Percentiles rank a stretch among this genome's conserved stretches.
phyloP scores from a whole-genome alignment of 2,888 invertebrate species.

The Hemistola chrysoprasaria region DNA sequence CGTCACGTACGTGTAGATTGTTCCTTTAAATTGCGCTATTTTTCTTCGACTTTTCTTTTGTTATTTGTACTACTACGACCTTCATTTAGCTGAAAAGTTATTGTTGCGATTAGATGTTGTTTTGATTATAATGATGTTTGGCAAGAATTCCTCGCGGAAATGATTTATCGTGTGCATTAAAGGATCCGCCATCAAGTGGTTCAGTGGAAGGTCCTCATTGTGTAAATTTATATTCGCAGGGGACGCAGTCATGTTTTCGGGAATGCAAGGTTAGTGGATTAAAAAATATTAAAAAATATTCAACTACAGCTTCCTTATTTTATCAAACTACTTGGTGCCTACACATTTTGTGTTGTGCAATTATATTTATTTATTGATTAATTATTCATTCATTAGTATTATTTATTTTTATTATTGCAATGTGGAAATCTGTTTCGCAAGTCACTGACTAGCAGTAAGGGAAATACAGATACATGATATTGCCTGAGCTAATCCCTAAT shows the following conservation, averaged over 20 bases:
- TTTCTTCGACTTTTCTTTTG: slow-evolving; percentile 9
- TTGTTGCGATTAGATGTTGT: not conserved
- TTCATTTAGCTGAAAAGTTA: not conserved
- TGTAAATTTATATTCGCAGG: slow-evolving; percentile 67
- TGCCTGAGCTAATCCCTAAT: no score
- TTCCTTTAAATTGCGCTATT: no score
- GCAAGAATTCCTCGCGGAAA: not conserved
- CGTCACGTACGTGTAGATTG: not conserved
- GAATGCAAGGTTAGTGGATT: slow-evolving; percentile 80
- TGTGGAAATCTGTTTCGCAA: no score
- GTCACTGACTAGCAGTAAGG: no score
- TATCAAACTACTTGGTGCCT: no score
- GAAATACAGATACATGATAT: no score
- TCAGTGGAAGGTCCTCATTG: slow-evolving; percentile 2
- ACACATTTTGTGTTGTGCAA: no score
- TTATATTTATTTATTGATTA: no score
- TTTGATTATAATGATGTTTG: not conserved
- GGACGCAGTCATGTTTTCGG: slow-evolving; percentile 84
- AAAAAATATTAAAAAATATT: no score
- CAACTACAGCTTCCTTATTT: no score
- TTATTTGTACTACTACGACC: slow-evolving; percentile 10
- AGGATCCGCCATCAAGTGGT: slow-evolving; percentile 1
- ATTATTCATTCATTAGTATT: no score
- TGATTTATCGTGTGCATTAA: not conserved
- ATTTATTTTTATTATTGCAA: no score